phyloP scores from a whole-genome alignment of 2,888 invertebrate genomes.

The Dolichopus griseipennis region DNA sequence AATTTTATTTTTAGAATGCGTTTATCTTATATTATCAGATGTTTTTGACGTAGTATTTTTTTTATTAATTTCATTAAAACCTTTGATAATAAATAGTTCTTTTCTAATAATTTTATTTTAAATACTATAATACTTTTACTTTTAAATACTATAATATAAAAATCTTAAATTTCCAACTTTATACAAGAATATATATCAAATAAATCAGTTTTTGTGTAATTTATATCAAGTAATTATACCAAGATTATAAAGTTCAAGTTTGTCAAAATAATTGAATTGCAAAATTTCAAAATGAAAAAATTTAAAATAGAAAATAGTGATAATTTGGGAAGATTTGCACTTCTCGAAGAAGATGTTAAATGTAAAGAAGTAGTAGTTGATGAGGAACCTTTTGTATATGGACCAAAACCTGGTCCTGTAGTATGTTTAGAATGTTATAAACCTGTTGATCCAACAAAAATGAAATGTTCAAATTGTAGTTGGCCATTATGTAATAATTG shows the following conservation, averaged over 20 bases:
- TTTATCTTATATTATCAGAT: background rate
- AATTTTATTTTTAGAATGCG: too few relatives aligned
- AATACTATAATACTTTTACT: too few relatives aligned
- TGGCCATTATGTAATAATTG: conserved; percentile 51
- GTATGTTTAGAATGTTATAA: conserved; percentile 69
- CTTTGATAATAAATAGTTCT: background rate
- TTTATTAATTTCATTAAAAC: background rate
- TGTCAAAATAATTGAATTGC: background rate
- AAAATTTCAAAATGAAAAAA: conserved; percentile 32
- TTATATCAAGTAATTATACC: background rate
- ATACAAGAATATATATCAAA: background rate
- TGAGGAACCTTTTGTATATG: conserved; percentile 63
- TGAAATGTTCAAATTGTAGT: conserved; percentile 63
- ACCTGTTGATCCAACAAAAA: conserved; percentile 46
- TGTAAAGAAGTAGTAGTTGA: conserved; percentile 64
- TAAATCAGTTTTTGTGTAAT: background rate
- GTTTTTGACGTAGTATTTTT: background rate
- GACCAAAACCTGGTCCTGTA: conserved; percentile 67
- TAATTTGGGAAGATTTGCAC: conserved; percentile 60
- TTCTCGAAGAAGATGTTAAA: conserved; percentile 56
- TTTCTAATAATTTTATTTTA: background rate
- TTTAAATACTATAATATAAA: too few relatives aligned
- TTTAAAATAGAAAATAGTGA: conserved; percentile 45
- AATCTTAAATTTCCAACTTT: too few relatives aligned
- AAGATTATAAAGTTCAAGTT: background rate